Conservation (phyloP, 2,797 vertebrate genomes). For the Sebastes melanostomus region DNA sequence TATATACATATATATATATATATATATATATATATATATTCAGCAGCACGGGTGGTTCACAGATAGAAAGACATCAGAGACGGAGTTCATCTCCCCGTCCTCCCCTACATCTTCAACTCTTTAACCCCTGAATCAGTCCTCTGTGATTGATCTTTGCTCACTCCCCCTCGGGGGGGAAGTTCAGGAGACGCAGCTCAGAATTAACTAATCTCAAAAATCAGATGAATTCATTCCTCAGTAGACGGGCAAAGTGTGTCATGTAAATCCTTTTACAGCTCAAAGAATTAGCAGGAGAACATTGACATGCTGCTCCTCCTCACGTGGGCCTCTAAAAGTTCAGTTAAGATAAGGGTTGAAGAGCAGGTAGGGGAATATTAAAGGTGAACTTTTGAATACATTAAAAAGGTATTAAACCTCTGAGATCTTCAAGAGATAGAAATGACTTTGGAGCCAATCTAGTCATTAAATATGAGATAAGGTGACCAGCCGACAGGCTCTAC, state of each 20-base stretch:
- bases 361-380: not conserved
- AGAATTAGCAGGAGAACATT: not conserved
- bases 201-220: not conserved
- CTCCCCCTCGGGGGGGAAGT: not conserved
- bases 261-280: not conserved
- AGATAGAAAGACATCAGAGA: not conserved
- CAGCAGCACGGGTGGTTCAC: not conserved
- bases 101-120: not conserved
- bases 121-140: not conserved
- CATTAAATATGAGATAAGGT: not conserved
- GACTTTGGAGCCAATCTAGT: not conserved
- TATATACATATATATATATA: too few species aligned
- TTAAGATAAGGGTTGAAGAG: not conserved
- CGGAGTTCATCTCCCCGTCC: not conserved
- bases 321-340: not conserved
- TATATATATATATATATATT: not conserved
- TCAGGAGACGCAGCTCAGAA: not conserved
- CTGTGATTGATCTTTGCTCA: not conserved
- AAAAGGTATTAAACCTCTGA: not conserved
- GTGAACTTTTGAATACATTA: not conserved
- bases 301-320: not conserved
- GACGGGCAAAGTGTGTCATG: not conserved
- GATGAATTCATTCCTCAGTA: not conserved
- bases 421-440: not conserved
- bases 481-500: not conserved